Base-by-base conservation (phyloP, 1,140 invertebrate genomes). In the Pachyrhynchus sulphureomaculatus region DNA sequence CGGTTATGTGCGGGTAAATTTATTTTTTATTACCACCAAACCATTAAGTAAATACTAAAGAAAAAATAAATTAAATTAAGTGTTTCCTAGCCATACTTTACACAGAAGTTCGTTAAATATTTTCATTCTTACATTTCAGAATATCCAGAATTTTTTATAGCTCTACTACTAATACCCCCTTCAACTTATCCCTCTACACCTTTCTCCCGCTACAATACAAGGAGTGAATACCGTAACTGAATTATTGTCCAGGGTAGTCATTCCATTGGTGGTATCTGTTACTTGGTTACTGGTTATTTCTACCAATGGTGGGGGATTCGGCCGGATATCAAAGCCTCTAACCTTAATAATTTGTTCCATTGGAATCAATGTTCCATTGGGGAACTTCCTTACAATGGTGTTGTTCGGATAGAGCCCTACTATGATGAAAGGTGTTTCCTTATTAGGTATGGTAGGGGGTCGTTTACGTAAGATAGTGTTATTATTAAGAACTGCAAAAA, bases 401-500 rank as follows among this genome's bases (percentile, higher is more conserved):
- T 87, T 87, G 79, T 88, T 86, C 66, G 87, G 85, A 74, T 83
- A 83, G 66, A 88, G 81, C 73, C 86, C 86, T 70, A 87, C 86
- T 75, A 88, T 82, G 64, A 88, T 82, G 73, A 83, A 87, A 54
- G 86, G 85, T 68, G 84, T 86, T 66, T 85, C 80, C 68, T 86
- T 80, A 74, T 83, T 86, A 72, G 85, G 82, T 69, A 82, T 77
- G 70, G 83, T 83, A 70, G 84, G 84, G 59, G 86, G 85, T 58
- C 83, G 80, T 78, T 88, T 88, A 72, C 86, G 81, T 68, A 88
- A 83, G 68, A 88, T 86, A 39, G 87, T 88, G 74, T 88, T 88
- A 73, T 88, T 88, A 21, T 85, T 84, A 66, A 87, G 81, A 66
- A 88, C 85, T 67, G 85, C 87, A 70, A 87, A 88, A 60, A 88